Base-by-base conservation (phyloP, 2,888 invertebrate genomes). In the Dilophus febrilis region DNA sequence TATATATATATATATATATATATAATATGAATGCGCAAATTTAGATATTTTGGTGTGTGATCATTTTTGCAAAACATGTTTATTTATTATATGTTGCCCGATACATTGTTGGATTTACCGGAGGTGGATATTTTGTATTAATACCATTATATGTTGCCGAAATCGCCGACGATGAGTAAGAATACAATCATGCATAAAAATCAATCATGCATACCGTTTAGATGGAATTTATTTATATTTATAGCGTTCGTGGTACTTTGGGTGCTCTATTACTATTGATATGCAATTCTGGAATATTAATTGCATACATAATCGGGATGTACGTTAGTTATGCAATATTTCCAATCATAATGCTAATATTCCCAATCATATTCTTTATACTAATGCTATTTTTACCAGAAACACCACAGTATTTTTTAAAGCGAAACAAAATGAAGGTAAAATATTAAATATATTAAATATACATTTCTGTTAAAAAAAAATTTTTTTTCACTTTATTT, bases 351-450 rank as follows among this genome's bases (percentile, higher is more conserved):
- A 57, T 57, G 3, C 44, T 52, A 13, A 35, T 47, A 1, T 26
- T 52, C 4, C 52, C 59, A n/a, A 47, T 54, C 8, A 18, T 46
- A 0, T 59, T 58, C 39, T 49, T 50, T 1, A 40, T 59, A 45
- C 35, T 42, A 14, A 59, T 58, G 13, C 56, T 59, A 12, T 59
- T 59, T 26, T 51, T 57, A 4, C 57, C 54, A 39, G 59, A 59
- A 45, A 58, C 54, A 33, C 60, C 59, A 1, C 50, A 53, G 26
- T 54, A 50, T 35, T 56, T 13, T 12, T 32, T 32, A 11, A n/a
- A 31, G 14, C 32, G 17, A n/a, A 17, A 32, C 7, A 32, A 32
- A 31, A 14, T 31, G 12, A 31, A 31, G 31, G 31, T 31, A 12
- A 13, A 17, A 16, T 16, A 17, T 17, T 10, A 32, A 14, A 17